Conservation (phyloP, 2,888 invertebrate genomes). For the Zootermopsis nevadensis region DNA sequence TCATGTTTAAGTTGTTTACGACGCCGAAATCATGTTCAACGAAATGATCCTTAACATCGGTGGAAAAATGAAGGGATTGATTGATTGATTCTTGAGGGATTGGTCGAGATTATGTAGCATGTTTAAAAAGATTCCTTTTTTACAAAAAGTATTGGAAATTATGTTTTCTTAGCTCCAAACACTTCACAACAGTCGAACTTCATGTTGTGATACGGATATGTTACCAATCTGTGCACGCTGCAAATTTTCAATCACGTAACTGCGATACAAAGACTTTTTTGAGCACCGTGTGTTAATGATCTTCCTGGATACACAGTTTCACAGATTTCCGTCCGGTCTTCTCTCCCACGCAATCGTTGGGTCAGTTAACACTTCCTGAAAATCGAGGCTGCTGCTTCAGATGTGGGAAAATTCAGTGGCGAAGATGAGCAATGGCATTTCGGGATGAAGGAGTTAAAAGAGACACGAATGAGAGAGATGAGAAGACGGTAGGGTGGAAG, state of each 20-base stretch:
- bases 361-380: slow-evolving; percentile 49
- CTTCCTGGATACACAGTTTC: not conserved
- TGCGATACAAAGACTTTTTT: no score
- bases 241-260: no score
- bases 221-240: no score
- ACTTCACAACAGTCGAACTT: no score
- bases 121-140: no score
- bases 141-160: no score
- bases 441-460: slow-evolving; percentile 44
- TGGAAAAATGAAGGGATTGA: not conserved
- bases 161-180: no score
- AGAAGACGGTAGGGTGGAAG: slow-evolving; percentile 31
- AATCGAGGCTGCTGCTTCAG: slow-evolving; percentile 39
- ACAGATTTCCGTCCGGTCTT: not conserved
- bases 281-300: not conserved
- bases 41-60: not conserved
- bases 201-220: no score
- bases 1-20: no score
- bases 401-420: not conserved
- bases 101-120: no score
- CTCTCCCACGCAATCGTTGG: not conserved
- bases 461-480: not conserved
- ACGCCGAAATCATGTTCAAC: no score
- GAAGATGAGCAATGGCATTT: not conserved
- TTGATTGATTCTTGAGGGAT: no score